Evolutionary conservation across 2,113 vertebrate species (phyloP), one percentile per base, ranked within the genome.

Genomic region (Hiodon alosoides): DNA sequence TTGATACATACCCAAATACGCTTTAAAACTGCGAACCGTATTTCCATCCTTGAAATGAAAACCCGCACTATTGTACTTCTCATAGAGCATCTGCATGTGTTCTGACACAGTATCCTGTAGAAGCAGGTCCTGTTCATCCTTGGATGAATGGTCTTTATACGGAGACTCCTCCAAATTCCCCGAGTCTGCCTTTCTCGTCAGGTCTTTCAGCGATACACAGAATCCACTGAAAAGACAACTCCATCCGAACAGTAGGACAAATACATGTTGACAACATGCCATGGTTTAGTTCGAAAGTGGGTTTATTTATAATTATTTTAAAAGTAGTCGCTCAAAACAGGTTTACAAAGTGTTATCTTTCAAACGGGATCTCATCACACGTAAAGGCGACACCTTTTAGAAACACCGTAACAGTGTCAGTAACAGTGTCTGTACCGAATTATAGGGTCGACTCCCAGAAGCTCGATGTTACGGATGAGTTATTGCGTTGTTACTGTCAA

Each of bases 81-180:
- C 87, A 76, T 98, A 98, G 71, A 98, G 93, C 82, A 91, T 87
- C 82, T 93, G 90, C 96, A 98, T 98, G 86, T 98, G 96, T 78
- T 94, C 93, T 3, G 95, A 94, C 75, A 95, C 89, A 72, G 89
- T 87, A 89, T 95, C 94, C 77, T 81, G 88, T 8, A 82, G 72
- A 13, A 78, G 77, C 73, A 73, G 65, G 3, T 87, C 85, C 57
- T n/a, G 68, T 2, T 78, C 85, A 74, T 81, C 81, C 69, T 79
- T 81, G 8, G 17, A 62, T 0, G 59, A 13, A 3, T 80, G 71
- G 16, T 82, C 75, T 5, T 81, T 82, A 74, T 79, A 54, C 81
- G 52, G 4, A 60, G 46, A 51, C 16, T 72, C 52, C 66, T 16
- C 55, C 51, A 62, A 79, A 52, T 81, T 77, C 76, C 69, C 86